Evolutionary conservation across 2,888 invertebrate species (phyloP).

Genomic region (Habrosyne pyritoides): DNA sequence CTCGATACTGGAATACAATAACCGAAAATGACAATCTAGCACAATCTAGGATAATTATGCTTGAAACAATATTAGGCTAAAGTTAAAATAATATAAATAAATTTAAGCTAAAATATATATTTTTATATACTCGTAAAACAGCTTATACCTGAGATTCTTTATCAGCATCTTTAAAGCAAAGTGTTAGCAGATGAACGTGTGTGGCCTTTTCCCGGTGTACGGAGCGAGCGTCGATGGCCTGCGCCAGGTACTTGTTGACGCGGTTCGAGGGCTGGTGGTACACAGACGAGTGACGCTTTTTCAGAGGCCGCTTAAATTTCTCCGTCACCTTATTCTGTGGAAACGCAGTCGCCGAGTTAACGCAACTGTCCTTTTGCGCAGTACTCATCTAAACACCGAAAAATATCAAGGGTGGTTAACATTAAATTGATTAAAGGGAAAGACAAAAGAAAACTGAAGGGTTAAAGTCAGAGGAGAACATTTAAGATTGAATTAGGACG

Average conservation of each 20-base stretch:
- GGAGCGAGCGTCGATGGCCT: conserved; percentile 95
- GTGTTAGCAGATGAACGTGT: conserved; percentile 92
- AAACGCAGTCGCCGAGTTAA: conserved; percentile 46
- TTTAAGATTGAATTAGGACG: conserved; percentile 31
- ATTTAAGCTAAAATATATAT: too few species aligned
- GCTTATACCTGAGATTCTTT: conserved; percentile 90
- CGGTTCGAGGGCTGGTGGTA: conserved; percentile 95
- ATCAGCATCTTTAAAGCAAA: conserved; percentile 92
- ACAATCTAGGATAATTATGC: too few species aligned
- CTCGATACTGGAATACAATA: conserved; percentile 87
- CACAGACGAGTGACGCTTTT: conserved; percentile 93
- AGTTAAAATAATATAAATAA: too few species aligned
- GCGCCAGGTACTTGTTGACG: conserved; percentile 95
- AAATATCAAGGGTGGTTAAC: conserved; percentile 30
- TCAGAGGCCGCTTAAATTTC: conserved; percentile 93
- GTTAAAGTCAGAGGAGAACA: conserved; percentile 37
- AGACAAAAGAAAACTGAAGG: conserved; percentile 23
- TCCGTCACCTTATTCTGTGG: conserved; percentile 93
- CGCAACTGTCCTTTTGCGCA: conserved; percentile 20
- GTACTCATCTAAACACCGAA: conserved; percentile 3
- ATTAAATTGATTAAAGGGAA: conserved; percentile 15
- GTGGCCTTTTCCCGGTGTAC: conserved; percentile 95
- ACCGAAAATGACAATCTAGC: not conserved
- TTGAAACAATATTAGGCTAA: too few species aligned
- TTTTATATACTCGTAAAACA: too few species aligned